A percentile compares a stretch with the other conserved stretches of the same genome.
phyloP scores from a whole-genome alignment of 2,797 vertebrate species.

The Pseudochromis fuscus region DNA sequence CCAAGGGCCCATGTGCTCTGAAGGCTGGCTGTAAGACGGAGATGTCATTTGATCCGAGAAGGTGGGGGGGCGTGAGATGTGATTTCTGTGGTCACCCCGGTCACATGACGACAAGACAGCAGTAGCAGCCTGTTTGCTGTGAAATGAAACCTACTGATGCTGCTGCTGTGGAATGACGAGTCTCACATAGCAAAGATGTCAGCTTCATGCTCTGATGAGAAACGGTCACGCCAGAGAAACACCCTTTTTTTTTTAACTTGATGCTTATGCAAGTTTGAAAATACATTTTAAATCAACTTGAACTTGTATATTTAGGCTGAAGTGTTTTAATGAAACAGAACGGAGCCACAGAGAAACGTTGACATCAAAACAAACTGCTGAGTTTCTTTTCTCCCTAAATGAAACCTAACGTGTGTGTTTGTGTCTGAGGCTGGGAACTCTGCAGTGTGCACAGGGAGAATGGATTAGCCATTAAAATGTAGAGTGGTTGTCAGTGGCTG shows the following conservation, averaged over 20 bases:
- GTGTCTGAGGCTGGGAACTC: not conserved
- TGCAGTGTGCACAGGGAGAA: slow-evolving; percentile 7
- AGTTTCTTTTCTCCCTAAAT: slow-evolving; percentile 67
- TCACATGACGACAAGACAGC: slow-evolving; percentile 42
- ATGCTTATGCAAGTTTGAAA: slow-evolving; percentile 1
- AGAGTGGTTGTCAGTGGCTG: not conserved
- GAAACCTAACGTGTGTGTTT: slow-evolving; percentile 52
- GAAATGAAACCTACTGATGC: slow-evolving; percentile 76
- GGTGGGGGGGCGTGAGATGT: slow-evolving; percentile 47
- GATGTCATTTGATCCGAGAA: slow-evolving; percentile 64
- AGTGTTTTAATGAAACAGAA: not conserved
- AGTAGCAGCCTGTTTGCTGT: slow-evolving; percentile 52
- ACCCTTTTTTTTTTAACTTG: not conserved
- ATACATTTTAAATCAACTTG: not conserved
- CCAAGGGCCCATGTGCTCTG: slow-evolving; percentile 56
- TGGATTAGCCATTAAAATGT: slow-evolving; percentile 28
- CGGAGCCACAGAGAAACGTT: not conserved
- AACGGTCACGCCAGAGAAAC: not conserved
- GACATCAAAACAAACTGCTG: slow-evolving; percentile 24
- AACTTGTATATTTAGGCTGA: not conserved
- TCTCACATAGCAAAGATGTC: not conserved
- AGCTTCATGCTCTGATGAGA: not conserved
- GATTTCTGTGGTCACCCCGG: slow-evolving; percentile 33
- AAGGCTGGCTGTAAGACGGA: slow-evolving; percentile 31
- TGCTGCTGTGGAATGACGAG: slow-evolving; percentile 15